A percentile compares a stretch with the other conserved stretches of the same genome.
phyloP scores from a whole-genome alignment of 2,888 invertebrate genomes.

The Tuberolachnus salignus region DNA sequence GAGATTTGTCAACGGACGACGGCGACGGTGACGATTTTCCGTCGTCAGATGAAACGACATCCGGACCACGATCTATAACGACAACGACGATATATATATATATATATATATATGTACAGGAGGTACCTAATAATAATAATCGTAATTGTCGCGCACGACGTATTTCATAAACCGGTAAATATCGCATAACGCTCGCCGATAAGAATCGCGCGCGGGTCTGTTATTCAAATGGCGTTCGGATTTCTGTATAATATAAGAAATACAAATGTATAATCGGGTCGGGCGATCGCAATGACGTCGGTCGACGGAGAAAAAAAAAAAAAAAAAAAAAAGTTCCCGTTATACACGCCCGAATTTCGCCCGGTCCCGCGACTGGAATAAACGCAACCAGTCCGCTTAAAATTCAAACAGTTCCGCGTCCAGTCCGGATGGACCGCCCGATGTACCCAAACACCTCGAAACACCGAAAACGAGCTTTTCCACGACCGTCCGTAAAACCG shows the following conservation, averaged over 20 bases:
- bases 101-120: no score
- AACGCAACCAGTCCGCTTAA: no score
- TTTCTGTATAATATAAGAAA: slow-evolving; percentile 17
- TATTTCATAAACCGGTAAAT: slow-evolving; percentile 29
- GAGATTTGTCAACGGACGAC: background rate
- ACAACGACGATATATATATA: no score
- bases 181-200: slow-evolving; percentile 36
- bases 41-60: background rate
- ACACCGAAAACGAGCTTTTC: no score
- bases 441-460: no score
- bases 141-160: slow-evolving; percentile 17
- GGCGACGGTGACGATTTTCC: slow-evolving; percentile 7
- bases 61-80: background rate
- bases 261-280: slow-evolving; percentile 1
- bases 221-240: slow-evolving; percentile 47
- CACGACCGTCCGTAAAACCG: no score
- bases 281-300: background rate
- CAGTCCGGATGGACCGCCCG: no score
- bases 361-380: no score
- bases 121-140: background rate
- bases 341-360: no score
- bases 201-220: slow-evolving; percentile 6
- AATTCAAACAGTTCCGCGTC: no score
- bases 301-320: background rate
- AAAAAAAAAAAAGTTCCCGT: background rate